Conservation (phyloP, 2,888 invertebrate species). For the Neoascia interrupta region DNA sequence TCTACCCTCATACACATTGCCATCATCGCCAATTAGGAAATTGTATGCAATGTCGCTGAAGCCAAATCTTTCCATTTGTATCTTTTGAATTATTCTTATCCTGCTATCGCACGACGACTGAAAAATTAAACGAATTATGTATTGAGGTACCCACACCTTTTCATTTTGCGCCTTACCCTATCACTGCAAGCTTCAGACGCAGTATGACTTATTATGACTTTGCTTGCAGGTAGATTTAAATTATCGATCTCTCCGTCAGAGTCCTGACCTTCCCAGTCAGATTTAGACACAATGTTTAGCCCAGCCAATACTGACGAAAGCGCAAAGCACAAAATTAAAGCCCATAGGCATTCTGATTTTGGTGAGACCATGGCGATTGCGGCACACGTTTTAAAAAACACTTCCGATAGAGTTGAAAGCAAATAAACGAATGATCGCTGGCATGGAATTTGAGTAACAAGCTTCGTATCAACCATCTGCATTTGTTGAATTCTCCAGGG, state of each 20-base stretch:
- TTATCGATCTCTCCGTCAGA: constrained; percentile 74
- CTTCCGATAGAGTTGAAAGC: no score
- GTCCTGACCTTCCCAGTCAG: constrained; percentile 85
- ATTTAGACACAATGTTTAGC: constrained; percentile 80
- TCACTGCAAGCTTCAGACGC: constrained; percentile 82
- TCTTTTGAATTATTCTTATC: constrained; percentile 83
- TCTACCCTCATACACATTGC: constrained; percentile 85
- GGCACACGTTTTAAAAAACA: neutral
- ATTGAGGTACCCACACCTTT: neutral
- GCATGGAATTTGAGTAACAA: no score
- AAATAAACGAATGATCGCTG: neutral
- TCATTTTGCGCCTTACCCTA: constrained; percentile 15
- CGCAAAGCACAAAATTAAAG: constrained; percentile 1
- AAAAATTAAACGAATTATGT: neutral
- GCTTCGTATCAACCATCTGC: no score
- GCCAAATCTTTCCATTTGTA: constrained; percentile 82
- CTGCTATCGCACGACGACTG: constrained; percentile 81
- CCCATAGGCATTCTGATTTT: neutral
- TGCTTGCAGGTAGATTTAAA: constrained; percentile 80
- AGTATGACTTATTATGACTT: constrained; percentile 84
- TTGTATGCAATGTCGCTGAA: constrained; percentile 88
- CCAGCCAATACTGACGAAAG: constrained; percentile 34
- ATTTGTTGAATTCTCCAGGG: no score
- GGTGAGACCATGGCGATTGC: constrained; percentile 4
- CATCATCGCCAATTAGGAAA: constrained; percentile 88